Evolutionary conservation across 2,888 invertebrate genomes (phyloP).

Genomic region (Eudemis profundana): DNA sequence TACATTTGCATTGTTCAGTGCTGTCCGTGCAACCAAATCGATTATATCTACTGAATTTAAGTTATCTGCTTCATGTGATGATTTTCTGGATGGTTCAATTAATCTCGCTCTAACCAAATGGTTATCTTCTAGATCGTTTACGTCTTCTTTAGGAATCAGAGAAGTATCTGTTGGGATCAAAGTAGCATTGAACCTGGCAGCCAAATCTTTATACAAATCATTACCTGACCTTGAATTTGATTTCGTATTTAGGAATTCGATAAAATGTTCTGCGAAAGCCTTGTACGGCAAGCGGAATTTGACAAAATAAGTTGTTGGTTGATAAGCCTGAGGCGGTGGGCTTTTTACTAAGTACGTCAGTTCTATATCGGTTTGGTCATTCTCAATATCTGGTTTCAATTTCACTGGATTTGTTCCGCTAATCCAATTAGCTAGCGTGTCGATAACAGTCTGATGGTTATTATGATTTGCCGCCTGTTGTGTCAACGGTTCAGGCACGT

Average conservation of each 20-base stretch:
- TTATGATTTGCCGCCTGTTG: slow-evolving; percentile 10
- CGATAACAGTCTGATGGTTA: slow-evolving; percentile 6
- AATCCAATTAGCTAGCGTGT: slow-evolving; percentile 45
- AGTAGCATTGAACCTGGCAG: slow-evolving; percentile 56
- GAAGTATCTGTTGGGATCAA: slow-evolving; percentile 61
- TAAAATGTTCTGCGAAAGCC: slow-evolving; percentile 55
- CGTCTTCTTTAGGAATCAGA: slow-evolving; percentile 56
- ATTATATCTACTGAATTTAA: slow-evolving; percentile 13
- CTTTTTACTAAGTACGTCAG: slow-evolving; percentile 67
- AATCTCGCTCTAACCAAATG: slow-evolving; percentile 64
- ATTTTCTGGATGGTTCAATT: slow-evolving; percentile 49
- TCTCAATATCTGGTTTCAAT: slow-evolving; percentile 53
- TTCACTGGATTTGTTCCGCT: slow-evolving; percentile 57
- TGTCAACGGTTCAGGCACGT: not conserved
- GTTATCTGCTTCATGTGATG: not conserved
- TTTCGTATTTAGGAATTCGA: slow-evolving; percentile 50
- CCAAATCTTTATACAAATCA: slow-evolving; percentile 59
- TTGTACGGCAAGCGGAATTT: slow-evolving; percentile 68
- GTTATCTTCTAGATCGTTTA: slow-evolving; percentile 60
- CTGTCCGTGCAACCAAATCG: slow-evolving; percentile 2
- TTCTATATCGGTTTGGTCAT: slow-evolving; percentile 59
- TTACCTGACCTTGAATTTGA: slow-evolving; percentile 57
- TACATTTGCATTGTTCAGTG: not conserved
- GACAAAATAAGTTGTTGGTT: slow-evolving; percentile 63
- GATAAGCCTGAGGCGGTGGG: slow-evolving; percentile 58